These are phyloP conservation scores for Elanus axillaris DNA, from an alignment of 2,113 vertebrate species.

Conservation along the genomic window DNA sequence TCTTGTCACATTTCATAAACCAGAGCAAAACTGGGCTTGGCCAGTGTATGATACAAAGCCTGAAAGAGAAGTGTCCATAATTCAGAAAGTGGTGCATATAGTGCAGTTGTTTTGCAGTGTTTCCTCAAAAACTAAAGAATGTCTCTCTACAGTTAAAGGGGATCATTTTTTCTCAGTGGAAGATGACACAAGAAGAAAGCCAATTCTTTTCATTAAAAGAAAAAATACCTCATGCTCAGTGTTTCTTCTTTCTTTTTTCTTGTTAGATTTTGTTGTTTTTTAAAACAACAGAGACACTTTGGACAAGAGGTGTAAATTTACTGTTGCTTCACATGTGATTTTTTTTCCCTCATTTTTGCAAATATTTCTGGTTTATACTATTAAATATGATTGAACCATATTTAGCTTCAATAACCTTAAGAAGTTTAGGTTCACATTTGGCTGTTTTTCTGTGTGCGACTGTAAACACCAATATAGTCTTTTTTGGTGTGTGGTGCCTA, in stretches of 20 bases:
- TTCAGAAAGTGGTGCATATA: neutral
- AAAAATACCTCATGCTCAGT: neutral
- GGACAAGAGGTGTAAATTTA: neutral
- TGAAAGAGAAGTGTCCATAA: neutral
- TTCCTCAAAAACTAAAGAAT: neutral
- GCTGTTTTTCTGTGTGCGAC: neutral
- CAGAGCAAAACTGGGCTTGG: neutral
- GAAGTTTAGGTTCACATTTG: neutral
- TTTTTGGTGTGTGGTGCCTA: neutral
- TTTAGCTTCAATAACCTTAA: neutral
- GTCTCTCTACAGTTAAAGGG: neutral
- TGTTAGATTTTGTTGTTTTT: neutral
- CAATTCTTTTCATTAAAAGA: neutral
- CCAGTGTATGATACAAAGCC: neutral
- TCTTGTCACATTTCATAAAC: constrained; percentile 48
- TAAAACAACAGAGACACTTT: neutral
- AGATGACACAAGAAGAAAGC: neutral
- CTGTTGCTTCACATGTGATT: neutral
- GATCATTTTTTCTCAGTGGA: neutral
- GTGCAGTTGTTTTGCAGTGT: neutral
- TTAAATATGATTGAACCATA: neutral
- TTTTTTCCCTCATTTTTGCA: neutral
- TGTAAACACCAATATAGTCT: neutral
- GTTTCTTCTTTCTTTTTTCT: neutral
- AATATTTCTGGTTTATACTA: neutral